Evolutionary conservation across 2,797 vertebrate genomes (phyloP).

Genomic region (Ceyx erithaca): DNA sequence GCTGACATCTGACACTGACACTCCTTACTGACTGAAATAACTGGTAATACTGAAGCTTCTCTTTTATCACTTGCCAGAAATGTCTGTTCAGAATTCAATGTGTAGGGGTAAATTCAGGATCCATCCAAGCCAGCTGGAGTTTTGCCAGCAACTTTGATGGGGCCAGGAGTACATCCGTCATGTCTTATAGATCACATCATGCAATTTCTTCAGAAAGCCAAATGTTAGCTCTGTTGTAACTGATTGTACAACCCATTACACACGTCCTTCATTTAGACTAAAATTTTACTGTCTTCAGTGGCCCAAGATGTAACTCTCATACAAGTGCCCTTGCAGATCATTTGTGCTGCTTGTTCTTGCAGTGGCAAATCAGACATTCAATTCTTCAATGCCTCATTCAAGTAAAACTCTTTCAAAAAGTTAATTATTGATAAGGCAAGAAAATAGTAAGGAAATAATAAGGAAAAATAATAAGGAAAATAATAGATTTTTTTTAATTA

Average conservation of each 20-base stretch:
- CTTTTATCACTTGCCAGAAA: conserved; percentile 21
- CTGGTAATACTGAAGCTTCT: not conserved
- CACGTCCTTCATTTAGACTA: not conserved
- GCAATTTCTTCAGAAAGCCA: not conserved
- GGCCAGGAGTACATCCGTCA: not conserved
- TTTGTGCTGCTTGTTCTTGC: not conserved
- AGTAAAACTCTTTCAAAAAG: not conserved
- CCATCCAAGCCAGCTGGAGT: not conserved
- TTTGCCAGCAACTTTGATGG: not conserved
- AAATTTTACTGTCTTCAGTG: not conserved
- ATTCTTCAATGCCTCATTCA: not conserved
- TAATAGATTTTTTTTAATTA: not conserved
- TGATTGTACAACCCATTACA: not conserved
- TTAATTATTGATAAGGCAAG: not conserved
- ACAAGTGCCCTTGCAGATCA: not conserved
- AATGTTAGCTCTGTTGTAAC: not conserved
- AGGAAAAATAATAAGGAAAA: not conserved
- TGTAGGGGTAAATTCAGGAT: conserved; percentile 3
- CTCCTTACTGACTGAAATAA: not conserved
- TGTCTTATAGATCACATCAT: not conserved
- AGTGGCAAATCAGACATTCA: not conserved
- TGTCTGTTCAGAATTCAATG: not conserved
- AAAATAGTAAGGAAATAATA: not conserved
- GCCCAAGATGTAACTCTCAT: not conserved
- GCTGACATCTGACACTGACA: not conserved